phyloP scores from a whole-genome alignment of 2,113 vertebrate genomes.

The Chrysemys picta region DNA sequence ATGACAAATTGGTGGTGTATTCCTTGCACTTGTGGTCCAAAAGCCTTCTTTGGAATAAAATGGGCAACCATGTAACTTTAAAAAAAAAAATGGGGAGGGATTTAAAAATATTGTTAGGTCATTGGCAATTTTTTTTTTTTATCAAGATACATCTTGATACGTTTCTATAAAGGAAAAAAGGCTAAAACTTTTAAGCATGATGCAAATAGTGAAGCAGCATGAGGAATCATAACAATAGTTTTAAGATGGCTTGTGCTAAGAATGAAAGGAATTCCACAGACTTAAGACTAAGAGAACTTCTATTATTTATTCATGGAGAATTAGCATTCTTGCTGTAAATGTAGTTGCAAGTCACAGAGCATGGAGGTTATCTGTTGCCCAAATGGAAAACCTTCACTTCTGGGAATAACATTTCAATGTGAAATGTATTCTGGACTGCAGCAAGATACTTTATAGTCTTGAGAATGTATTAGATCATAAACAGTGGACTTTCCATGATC shows the following conservation, averaged over 20 bases:
- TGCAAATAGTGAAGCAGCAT: neutral
- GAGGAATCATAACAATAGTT: neutral
- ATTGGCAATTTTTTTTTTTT: neutral
- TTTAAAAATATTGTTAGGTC: neutral
- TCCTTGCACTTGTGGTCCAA: rapidly evolving
- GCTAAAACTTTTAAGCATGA: neutral
- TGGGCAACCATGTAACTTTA: neutral
- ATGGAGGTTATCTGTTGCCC: neutral
- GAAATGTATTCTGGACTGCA: neutral
- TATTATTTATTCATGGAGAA: neutral
- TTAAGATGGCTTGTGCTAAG: slow-evolving; percentile 32
- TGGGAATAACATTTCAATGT: rapidly evolving
- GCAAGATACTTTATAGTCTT: neutral
- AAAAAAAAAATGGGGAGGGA: neutral
- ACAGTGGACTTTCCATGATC: neutral
- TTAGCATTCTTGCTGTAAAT: neutral
- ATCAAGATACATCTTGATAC: neutral
- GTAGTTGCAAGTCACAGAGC: neutral
- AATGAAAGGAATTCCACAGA: neutral
- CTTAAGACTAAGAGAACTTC: neutral
- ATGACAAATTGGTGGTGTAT: neutral
- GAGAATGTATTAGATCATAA: neutral
- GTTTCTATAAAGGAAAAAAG: neutral
- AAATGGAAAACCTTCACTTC: neutral
- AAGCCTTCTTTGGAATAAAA: neutral